Conservation (phyloP, 1,140 invertebrate species). For the Teleopsis dalmanni region DNA sequence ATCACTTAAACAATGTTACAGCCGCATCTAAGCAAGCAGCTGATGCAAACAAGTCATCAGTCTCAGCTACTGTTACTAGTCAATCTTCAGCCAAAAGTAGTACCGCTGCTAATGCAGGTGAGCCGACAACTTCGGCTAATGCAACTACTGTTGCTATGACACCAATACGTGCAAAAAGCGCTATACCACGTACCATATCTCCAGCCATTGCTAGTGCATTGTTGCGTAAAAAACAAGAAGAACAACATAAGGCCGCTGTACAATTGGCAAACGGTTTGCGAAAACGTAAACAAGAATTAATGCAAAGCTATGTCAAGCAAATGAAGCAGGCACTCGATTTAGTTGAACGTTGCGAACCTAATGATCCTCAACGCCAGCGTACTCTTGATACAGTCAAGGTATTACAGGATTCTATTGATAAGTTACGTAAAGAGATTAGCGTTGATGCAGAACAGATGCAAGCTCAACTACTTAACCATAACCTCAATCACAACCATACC, state of each 20-base stretch:
- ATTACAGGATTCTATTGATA: constrained; percentile 38
- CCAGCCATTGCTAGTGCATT: constrained; percentile 15
- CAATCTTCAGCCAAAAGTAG: constrained; percentile 15
- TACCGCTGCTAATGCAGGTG: constrained; percentile 3
- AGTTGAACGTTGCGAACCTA: constrained; percentile 34
- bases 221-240: constrained; percentile 40
- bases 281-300: constrained; percentile 38
- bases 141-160: constrained; percentile 2
- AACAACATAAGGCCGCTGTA: constrained; percentile 41
- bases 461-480: constrained; percentile 36
- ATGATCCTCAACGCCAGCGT: constrained; percentile 29
- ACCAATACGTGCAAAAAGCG: constrained; percentile 17
- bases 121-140: neutral
- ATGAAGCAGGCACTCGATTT: constrained; percentile 39
- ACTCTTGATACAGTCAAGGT: constrained; percentile 38
- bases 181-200: constrained; percentile 5
- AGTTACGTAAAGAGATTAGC: constrained; percentile 38
- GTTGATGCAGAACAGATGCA: constrained; percentile 39
- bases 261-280: constrained; percentile 39
- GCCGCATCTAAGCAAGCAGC: constrained; percentile 33
- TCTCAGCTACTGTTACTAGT: neutral
- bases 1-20: constrained; percentile 40
- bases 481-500: too few relatives aligned
- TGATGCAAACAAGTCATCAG: constrained; percentile 31
- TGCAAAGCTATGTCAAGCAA: constrained; percentile 42